Conservation (phyloP, 1,140 invertebrate genomes). For the Scaptomyza graminum region DNA sequence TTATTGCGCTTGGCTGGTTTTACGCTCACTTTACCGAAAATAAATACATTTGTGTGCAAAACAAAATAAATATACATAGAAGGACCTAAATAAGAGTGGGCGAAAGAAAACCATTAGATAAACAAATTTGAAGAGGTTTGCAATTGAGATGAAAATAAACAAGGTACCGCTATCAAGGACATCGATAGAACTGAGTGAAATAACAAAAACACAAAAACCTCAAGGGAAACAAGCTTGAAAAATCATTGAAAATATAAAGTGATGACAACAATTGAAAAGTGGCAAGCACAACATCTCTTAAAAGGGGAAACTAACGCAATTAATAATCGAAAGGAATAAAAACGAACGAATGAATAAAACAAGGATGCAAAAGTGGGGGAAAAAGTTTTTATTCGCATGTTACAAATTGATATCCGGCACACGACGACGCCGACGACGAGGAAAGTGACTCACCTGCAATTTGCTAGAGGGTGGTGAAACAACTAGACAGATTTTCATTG, state of each 20-base stretch:
- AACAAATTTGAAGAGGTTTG: neutral
- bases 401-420: conserved; percentile 14
- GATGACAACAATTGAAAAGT: neutral
- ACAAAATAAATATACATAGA: neutral
- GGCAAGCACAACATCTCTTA: neutral
- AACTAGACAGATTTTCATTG: conserved; percentile 83
- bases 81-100: neutral
- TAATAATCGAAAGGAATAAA: conserved; percentile 2
- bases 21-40: neutral
- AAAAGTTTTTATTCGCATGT: conserved; percentile 36
- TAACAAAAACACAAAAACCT: neutral
- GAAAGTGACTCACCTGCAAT: conserved; percentile 74
- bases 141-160: too few relatives aligned
- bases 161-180: too few relatives aligned
- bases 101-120: too few relatives aligned
- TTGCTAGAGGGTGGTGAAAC: conserved; percentile 82
- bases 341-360: conserved; percentile 24
- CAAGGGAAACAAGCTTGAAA: neutral
- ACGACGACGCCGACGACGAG: too few relatives aligned
- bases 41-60: conserved; percentile 5
- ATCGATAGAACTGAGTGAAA: neutral
- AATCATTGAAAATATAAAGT: neutral
- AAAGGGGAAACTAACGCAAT: neutral
- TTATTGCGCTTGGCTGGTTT: conserved; percentile 18
- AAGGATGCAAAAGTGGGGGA: conserved; percentile 17